Evolutionary conservation across 2,797 vertebrate species (phyloP).

Genomic region (Babyrousa celebensis): DNA sequence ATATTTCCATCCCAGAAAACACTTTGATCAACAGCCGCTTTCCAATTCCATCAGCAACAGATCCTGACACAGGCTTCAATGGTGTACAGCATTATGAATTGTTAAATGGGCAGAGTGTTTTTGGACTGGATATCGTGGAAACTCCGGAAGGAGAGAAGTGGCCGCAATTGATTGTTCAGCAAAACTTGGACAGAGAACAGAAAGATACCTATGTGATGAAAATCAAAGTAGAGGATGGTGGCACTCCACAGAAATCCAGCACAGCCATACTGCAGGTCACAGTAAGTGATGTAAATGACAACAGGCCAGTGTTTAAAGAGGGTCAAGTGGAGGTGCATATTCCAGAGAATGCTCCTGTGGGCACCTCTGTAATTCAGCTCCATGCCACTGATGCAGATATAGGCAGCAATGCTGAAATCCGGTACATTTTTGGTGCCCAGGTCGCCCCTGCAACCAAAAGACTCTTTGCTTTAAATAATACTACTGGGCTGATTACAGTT

Average conservation of each 20-base stretch:
- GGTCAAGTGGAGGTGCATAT: slow-evolving; percentile 98
- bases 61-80: slow-evolving; percentile 99
- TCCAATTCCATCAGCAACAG: slow-evolving; percentile 98
- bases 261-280: slow-evolving; percentile 99
- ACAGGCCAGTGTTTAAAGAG: slow-evolving; percentile 98
- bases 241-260: slow-evolving; percentile 99
- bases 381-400: slow-evolving; percentile 99
- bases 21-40: slow-evolving; percentile 99
- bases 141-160: slow-evolving; percentile 99
- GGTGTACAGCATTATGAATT: slow-evolving; percentile 99
- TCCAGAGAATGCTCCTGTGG: slow-evolving; percentile 97
- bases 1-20: slow-evolving; percentile 99
- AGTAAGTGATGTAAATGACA: slow-evolving; percentile 99
- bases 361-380: slow-evolving; percentile 98
- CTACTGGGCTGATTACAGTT: slow-evolving; percentile 98
- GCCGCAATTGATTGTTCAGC: slow-evolving; percentile 99
- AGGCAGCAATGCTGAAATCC: slow-evolving; percentile 98
- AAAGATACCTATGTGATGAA: slow-evolving; percentile 99
- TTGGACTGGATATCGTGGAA: slow-evolving; percentile 99
- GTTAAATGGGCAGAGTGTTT: slow-evolving; percentile 98
- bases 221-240: slow-evolving; percentile 99
- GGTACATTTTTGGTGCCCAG: slow-evolving; percentile 98
- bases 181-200: slow-evolving; percentile 99
- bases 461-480: slow-evolving; percentile 98
- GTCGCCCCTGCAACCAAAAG: slow-evolving; percentile 97